Evolutionary conservation across 2,797 vertebrate genomes (phyloP), one percentile per base, ranked within the genome.

Genomic region (Hyperoplus lanceolatus): DNA sequence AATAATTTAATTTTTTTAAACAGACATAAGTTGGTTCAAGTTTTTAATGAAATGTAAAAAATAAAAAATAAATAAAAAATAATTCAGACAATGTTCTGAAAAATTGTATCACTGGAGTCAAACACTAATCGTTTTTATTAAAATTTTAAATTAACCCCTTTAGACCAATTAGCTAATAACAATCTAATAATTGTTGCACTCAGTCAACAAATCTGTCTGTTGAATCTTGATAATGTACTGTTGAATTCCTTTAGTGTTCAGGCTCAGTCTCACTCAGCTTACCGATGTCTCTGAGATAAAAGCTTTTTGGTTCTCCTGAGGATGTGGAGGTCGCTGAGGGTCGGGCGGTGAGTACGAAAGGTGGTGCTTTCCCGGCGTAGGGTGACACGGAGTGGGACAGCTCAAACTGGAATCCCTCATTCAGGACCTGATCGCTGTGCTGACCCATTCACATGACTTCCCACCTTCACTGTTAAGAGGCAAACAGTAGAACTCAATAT

Each of bases 221-320:
- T 29, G 6, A 45, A 3, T 9, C 57, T 60, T 65, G 60, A 75
- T 65, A 46, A 36, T 39, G 4, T 77, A 70, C 51, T 67, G 60
- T 8, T 38, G 18, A 73, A 74, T 18, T n/a, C 15, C 6, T 73
- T 12, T 57, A 13, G 11, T 72, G 61, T 68, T 50, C 29, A 29
- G 3, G 29, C 21, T 60, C 50, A 56, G 54, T 59, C 56, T 74
- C 21, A 8, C n/a, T 84, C 63, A 63, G 12, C 89, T 89, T 77
- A 95, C 94, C 36, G 4, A 95, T 96, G 48, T 96, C 92, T 69
- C 94, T 78, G 18, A 96, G 91, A 77, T 88, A 95, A 81, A 96
- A 96, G 8, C 2, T 79, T 55, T n/a, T 82, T 83, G 7, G 70
- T 90, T 45, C 1, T 85, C 54, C 69, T 87, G 21, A 88, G 14